Evolutionary conservation across 37 sponge, comb jelly and placozoan species (phyloP), one percentile per base, ranked within the genome.

Genomic region (Dysidea cf. avara): DNA sequence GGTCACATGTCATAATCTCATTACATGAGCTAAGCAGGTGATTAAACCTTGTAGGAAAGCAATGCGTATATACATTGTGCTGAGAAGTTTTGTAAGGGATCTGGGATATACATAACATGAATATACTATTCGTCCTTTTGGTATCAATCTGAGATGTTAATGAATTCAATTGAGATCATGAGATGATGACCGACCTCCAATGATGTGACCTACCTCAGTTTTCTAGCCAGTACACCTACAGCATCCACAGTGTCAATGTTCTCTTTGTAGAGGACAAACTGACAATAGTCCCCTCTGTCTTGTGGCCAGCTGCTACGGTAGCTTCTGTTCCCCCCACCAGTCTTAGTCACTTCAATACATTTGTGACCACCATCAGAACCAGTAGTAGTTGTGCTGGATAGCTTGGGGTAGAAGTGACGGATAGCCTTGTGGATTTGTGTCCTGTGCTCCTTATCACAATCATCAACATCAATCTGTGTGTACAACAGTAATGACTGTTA

Each of bases 181-280:
- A 4, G 5, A 29, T 56, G 25, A 56, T 56, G 29, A 29, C 4
- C 7, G 29, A 7, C 13, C 66, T 20, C 24, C 33, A 22, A 20
- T 66, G 26, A 9, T 29, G 21, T 21, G 17, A 1, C 71, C 16
- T 32, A 83, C 84, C 70, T 76, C 49, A 94, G 75, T 20, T 75
- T 28, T 28, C 38, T 76, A 25, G 90, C 53, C 39, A 94, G 54
- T 24, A 79, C 30, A 29, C 64, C 67, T 14, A 94, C 56, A 7
- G 89, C 96, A 20, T 91, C 85, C 81, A 87, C 75, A 12, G 92
- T 91, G 66, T 91, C 96, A 31, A 46, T 83, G 71, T 94, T 90
- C 72, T 94, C 96, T 56, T 94, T 94, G 85, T 91, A 91, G 36
- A 94, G 71, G 12, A 83, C 88, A 83, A 91, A 94, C 53, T 59